A percentile compares a stretch with the other conserved stretches of the same genome.
These are phyloP conservation scores for Albula goreensis DNA, from an alignment of 2,113 vertebrate species.

Conservation along the genomic window DNA sequence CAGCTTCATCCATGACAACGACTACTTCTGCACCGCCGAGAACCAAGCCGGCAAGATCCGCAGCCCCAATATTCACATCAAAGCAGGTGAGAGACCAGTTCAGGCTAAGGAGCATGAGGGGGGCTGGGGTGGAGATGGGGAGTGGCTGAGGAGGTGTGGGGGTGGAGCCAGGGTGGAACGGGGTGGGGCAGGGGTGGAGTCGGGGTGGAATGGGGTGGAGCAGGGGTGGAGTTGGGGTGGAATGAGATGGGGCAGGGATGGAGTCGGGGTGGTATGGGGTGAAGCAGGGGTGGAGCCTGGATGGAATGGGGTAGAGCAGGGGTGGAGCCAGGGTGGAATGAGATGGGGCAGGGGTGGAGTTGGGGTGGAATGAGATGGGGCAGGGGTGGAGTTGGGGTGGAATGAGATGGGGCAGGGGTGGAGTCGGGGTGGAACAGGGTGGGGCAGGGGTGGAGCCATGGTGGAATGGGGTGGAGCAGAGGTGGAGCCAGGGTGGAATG, in stretches of 20 bases:
- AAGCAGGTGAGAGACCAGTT: constrained; percentile 81
- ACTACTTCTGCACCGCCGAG: constrained; percentile 98
- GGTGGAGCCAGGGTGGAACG: no score
- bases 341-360: not conserved
- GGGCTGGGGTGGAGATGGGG: not conserved
- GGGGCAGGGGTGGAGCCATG: no score
- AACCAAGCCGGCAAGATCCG: constrained; percentile 96
- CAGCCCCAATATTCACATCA: constrained; percentile 95
- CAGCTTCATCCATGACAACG: constrained; percentile 98
- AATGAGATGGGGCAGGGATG: not conserved
- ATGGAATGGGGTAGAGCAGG: constrained; percentile 32
- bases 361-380: not conserved
- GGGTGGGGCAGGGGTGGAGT: not conserved
- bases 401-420: no score
- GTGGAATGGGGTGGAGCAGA: no score
- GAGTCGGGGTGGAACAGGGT: no score
- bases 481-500: no score
- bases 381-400: no score
- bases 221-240: not conserved
- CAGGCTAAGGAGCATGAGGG: no score
- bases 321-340: not conserved
- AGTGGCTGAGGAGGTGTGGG: no score
- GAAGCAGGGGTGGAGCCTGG: constrained; percentile 34
- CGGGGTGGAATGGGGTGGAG: not conserved
- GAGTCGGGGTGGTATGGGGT: not conserved